phyloP scores from a whole-genome alignment of 2,113 vertebrate genomes.

The Pituophis catenifer region DNA sequence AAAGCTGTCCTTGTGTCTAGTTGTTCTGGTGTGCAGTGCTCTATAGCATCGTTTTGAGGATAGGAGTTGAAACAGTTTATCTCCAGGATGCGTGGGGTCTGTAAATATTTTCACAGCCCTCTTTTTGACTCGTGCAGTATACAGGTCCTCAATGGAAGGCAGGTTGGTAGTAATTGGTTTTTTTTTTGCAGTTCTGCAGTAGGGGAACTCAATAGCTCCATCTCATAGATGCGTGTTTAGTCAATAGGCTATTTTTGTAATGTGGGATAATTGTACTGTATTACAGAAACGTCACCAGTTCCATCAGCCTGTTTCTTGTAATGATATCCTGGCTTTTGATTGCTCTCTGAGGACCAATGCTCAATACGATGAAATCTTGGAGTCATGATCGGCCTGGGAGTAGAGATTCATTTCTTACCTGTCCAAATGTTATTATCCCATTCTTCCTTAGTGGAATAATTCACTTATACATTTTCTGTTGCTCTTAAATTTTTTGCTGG shows the following conservation, averaged over 20 bases:
- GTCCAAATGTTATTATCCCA: not conserved
- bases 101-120: no score
- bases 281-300: not conserved
- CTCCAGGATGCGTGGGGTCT: no score
- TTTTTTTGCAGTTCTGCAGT: no score
- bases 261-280: not conserved
- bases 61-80: no score
- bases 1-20: no score
- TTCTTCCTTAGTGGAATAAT: not conserved
- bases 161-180: no score
- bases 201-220: not conserved
- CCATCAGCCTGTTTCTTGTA: not conserved
- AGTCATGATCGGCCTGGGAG: not conserved
- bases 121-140: no score
- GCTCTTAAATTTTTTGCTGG: not conserved
- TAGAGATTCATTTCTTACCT: not conserved
- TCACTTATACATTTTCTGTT: not conserved
- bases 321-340: not conserved
- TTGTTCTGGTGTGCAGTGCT: no score
- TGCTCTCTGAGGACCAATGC: not conserved
- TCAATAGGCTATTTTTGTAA: rapidly evolving
- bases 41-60: no score
- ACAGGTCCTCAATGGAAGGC: no score
- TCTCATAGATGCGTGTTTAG: rapidly evolving
- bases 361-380: not conserved